Percentiles rank a stretch among this genome's conserved stretches.
These are phyloP conservation scores for Ranitomeya variabilis DNA, from an alignment of 2,113 vertebrate species.

Conservation along the genomic window DNA sequence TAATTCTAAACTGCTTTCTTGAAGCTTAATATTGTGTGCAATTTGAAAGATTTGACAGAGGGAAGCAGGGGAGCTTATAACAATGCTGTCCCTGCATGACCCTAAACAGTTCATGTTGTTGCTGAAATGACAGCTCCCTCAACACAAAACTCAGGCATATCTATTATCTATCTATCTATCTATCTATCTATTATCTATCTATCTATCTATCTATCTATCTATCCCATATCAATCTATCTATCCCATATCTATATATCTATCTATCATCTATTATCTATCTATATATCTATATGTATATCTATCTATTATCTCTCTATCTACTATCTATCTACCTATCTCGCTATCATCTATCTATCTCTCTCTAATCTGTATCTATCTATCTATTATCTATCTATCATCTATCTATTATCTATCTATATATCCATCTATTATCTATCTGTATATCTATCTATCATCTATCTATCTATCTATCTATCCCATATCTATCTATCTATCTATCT, in stretches of 20 bases:
- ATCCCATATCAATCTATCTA: background rate
- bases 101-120: conserved; percentile 43
- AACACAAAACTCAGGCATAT: background rate
- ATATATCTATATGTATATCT: no score
- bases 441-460: no score
- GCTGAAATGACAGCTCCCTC: conserved; percentile 37
- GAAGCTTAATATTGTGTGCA: conserved; percentile 41
- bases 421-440: no score
- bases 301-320: no score
- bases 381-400: no score
- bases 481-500: no score
- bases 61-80: conserved; percentile 53
- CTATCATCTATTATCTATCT: no score
- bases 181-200: background rate
- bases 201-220: background rate
- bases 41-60: conserved; percentile 50
- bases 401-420: no score
- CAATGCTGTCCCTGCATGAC: conserved; percentile 55
- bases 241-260: background rate
- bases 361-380: no score
- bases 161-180: conserved; percentile 11
- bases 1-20: conserved; percentile 47
- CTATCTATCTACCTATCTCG: no score
- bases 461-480: no score
- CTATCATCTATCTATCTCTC: no score